These are phyloP conservation scores for Triplophysa rosa DNA, from an alignment of 2,113 vertebrate genomes.

Conservation along the genomic window DNA sequence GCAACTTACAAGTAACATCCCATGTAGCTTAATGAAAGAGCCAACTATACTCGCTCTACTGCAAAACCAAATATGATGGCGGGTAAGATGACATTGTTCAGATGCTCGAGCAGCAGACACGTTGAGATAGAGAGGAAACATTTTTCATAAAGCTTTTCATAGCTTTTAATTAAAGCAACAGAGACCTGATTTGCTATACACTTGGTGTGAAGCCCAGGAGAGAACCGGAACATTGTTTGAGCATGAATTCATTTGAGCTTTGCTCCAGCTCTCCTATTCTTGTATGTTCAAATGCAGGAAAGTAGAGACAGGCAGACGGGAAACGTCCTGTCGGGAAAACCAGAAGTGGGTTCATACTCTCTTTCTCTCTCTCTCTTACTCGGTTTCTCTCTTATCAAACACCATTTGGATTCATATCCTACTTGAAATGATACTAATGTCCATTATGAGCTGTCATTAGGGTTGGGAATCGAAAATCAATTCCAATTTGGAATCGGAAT, in stretches of 20 bases:
- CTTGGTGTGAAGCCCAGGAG: neutral
- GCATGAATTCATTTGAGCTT: constrained; percentile 3
- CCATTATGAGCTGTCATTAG: neutral
- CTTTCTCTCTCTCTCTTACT: neutral
- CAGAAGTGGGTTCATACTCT: neutral
- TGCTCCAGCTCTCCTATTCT: constrained; percentile 4
- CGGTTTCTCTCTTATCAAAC: neutral
- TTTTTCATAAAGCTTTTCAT: too few species aligned
- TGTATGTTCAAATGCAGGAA: constrained; percentile 29
- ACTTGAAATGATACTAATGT: too few species aligned
- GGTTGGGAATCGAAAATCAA: too few species aligned
- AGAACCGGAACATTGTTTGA: constrained; percentile 9
- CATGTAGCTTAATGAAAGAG: too few species aligned
- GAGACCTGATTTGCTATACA: neutral
- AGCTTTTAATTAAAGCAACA: neutral
- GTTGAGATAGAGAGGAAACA: too few species aligned
- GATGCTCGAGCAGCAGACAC: too few species aligned
- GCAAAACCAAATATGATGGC: too few species aligned
- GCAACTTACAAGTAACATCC: too few species aligned
- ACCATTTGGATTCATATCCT: too few species aligned
- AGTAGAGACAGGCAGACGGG: constrained; percentile 7
- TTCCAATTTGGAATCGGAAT: too few species aligned
- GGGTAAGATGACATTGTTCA: too few species aligned
- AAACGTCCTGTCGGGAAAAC: constrained; percentile 36
- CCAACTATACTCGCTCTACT: too few species aligned